Percentiles rank a stretch among this genome's conserved stretches.
Conservation (phyloP, 2,888 invertebrate species). For the Drosophila prostipennis region DNA sequence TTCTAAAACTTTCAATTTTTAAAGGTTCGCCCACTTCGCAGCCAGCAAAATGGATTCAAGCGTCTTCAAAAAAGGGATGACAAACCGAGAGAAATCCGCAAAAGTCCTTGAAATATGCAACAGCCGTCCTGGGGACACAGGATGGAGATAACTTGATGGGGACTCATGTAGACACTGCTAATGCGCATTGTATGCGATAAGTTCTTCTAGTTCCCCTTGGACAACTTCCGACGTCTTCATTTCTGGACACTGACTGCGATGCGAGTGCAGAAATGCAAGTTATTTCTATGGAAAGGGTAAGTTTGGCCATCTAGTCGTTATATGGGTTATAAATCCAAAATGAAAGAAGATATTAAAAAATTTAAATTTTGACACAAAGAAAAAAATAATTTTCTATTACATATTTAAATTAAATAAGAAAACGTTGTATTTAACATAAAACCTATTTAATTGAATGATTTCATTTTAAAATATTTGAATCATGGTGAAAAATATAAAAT, state of each 20-base stretch:
- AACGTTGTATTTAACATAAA: too few relatives aligned
- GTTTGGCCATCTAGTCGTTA: too few relatives aligned
- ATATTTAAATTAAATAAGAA: too few relatives aligned
- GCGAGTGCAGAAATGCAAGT: not conserved
- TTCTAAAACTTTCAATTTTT: not conserved
- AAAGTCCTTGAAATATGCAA: slow-evolving; percentile 50
- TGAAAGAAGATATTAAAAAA: too few relatives aligned
- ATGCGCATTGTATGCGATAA: slow-evolving; percentile 61
- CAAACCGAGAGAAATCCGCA: not conserved
- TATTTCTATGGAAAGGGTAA: not conserved
- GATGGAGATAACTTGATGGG: slow-evolving; percentile 52
- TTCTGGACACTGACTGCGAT: slow-evolving; percentile 7
- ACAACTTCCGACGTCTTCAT: slow-evolving; percentile 30
- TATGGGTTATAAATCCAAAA: too few relatives aligned
- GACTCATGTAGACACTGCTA: slow-evolving; percentile 55
- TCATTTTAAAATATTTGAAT: too few relatives aligned
- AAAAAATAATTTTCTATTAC: too few relatives aligned
- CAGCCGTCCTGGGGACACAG: slow-evolving; percentile 31
- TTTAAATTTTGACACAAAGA: too few relatives aligned
- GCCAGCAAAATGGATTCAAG: not conserved
- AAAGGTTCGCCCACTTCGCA: not conserved
- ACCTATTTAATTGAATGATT: too few relatives aligned
- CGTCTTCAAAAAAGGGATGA: not conserved
- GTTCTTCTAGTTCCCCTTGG: slow-evolving; percentile 20
- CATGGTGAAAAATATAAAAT: too few relatives aligned